These are phyloP conservation scores for Anas platyrhynchos DNA, from an alignment of 2,113 vertebrate species.

Conservation along the genomic window DNA sequence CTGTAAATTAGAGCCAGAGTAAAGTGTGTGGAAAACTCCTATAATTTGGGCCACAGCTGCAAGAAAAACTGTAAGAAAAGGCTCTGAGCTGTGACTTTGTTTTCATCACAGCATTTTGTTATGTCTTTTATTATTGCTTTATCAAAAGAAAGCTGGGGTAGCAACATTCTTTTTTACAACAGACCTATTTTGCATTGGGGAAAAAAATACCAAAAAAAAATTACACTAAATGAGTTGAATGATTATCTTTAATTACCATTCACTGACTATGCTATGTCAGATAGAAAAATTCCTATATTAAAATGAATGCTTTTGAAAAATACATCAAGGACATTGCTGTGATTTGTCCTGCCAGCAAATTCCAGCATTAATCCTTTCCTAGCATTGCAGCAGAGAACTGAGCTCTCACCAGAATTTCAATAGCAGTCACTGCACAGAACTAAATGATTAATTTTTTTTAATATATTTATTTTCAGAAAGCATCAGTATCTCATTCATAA, in stretches of 20 bases:
- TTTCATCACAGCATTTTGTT: slow-evolving; percentile 65
- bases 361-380: slow-evolving; percentile 54
- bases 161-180: slow-evolving; percentile 37
- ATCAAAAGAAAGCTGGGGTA: slow-evolving; percentile 38
- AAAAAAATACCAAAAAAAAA: background rate
- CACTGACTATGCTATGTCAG: slow-evolving; percentile 22
- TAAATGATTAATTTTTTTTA: slow-evolving; percentile 23
- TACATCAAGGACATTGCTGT: slow-evolving; percentile 48
- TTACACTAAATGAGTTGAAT: slow-evolving; percentile 31
- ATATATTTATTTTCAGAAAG: background rate
- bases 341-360: slow-evolving; percentile 57
- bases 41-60: slow-evolving; percentile 60
- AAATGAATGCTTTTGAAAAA: slow-evolving; percentile 66
- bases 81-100: slow-evolving; percentile 46
- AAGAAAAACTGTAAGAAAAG: slow-evolving; percentile 55
- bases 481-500: background rate
- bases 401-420: slow-evolving; percentile 46
- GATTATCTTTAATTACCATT: slow-evolving; percentile 61
- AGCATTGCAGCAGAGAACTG: background rate
- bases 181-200: slow-evolving; percentile 28
- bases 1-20: slow-evolving; percentile 59
- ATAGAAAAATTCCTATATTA: slow-evolving; percentile 54
- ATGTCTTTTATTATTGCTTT: slow-evolving; percentile 15
- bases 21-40: slow-evolving; percentile 54
- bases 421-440: slow-evolving; percentile 6